Conservation (phyloP, 2,888 invertebrate species). For the Meliscaeva auricollis region DNA sequence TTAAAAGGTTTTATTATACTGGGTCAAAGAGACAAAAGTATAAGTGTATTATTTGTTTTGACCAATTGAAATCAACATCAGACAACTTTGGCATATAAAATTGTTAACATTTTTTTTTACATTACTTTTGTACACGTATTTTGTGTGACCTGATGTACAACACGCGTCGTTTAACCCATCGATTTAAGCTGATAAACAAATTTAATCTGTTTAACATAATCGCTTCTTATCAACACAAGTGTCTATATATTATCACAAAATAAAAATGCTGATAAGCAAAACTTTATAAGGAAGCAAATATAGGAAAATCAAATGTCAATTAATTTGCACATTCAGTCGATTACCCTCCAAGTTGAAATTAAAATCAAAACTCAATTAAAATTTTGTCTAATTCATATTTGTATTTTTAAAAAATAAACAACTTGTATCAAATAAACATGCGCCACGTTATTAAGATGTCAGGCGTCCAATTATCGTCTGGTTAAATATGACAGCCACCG, state of each 20-base stretch:
- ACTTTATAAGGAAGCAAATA: conserved; percentile 18
- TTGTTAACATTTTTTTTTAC: too few species aligned
- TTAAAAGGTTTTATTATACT: too few species aligned
- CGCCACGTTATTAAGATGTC: neutral
- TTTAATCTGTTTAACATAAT: neutral
- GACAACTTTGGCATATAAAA: too few species aligned
- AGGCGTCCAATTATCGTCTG: neutral
- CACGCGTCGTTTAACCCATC: neutral
- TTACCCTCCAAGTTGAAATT: neutral
- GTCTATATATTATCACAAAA: neutral
- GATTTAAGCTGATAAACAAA: conserved; percentile 1
- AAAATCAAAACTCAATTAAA: conserved; percentile 21
- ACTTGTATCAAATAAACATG: neutral
- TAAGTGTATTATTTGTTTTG: too few species aligned
- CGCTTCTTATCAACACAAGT: neutral
- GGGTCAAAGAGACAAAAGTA: too few species aligned
- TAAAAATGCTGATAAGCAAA: neutral
- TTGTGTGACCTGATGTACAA: neutral
- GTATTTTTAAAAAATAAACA: neutral
- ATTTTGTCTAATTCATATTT: neutral
- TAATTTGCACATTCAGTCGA: conserved; percentile 31
- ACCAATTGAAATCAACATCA: too few species aligned
- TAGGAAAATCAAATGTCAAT: conserved; percentile 27
- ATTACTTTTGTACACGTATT: too few species aligned
- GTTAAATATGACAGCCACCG: neutral